Evolutionary conservation across 2,797 vertebrate species (phyloP), one percentile per base, ranked within the genome.

Genomic region (Crypturellus tataupa): DNA sequence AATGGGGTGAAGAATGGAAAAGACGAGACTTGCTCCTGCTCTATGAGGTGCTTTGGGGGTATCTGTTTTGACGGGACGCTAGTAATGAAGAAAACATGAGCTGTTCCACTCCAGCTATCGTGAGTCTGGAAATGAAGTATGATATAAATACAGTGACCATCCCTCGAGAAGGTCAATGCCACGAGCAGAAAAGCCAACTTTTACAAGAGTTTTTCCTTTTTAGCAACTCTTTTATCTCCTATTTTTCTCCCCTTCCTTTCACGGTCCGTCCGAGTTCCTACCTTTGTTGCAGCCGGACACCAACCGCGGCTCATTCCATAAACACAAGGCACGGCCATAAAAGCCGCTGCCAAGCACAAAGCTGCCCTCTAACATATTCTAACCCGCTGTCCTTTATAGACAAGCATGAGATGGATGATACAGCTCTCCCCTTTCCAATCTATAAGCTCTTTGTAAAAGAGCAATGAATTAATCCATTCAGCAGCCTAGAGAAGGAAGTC

Each of bases 391-490:
- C 80, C 68, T 91, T 85, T 90, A 79, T 20, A 82, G 91, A 81
- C 77, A 53, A 80, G 86, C 84, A 67, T 10, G 55, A 86, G 65
- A 68, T 65, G 79, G 91, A 95, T 78, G 88, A 18, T 37, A 71
- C 46, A 87, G 90, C 77, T 89, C 88, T 68, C 80, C 60, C 75
- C 75, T 94, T 93, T 47, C 75, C 27, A 79, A 87, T 90, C 93
- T 94, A 60, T 89, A 83, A 91, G 91, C 62, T 72, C 94, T 94
- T 96, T 95, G 94, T 94, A 92, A 80, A 89, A 13, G 75, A 86
- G 87, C 71, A 90, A 91, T 96, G 93, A 94, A 96, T 90, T 91
- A 91, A 90, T 64, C 64, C 71, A 91, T 93, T 94, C 78, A 93
- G n/a, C 62, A 85, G 85, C 62, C 44, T 1, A 29, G 37, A 91